Base-by-base conservation (phyloP, 1,140 invertebrate genomes). In the Rhagoletis pomonella region DNA sequence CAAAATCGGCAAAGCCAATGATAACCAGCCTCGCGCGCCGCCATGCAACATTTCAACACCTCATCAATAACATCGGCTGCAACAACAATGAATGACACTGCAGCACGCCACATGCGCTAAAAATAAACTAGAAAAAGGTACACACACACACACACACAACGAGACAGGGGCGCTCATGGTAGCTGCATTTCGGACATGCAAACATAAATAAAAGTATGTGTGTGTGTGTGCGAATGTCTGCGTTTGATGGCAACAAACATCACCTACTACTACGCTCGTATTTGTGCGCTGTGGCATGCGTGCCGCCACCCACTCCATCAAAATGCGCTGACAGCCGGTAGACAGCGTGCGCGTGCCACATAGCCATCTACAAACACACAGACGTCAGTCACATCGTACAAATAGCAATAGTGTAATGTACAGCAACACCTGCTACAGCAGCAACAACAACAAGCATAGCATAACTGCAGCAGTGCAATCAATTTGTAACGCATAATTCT, bases 221-320 rank as follows among this genome's bases (percentile, higher is more conserved):
- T 17, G 44, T 50, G 47, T 47, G 29, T 47, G 67, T 73, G 42
- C 1, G 42, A 0, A 39, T 73, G 42, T 58, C 4, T 44, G 29
- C 29, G 19, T 81, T 19, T 47, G 44, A 7, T 73, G 69, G 42
- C 69, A 47, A 44, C 42, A 47, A 50, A 44, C 17, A 29, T 1
- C 29, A 29, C 29, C 29, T 29, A 29, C 29, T 29, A 1, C 0
- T 29, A 29, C 29, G 1, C 29, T 29, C 29, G 29, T 29, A 29
- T 29, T 29, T 29, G 29, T 29, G 29, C 29, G 44, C 44, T 29
- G 73, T n/a, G 73, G 73, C 47, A 81, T 81, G 73, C 73, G 73
- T 81, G 73, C 50, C 73, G 47, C 73, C 73, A 81, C 73, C 73
- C 73, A 81, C 73, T 81, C 73, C 50, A 81, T 81, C 73, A 81